phyloP scores from a whole-genome alignment of 2,888 invertebrate genomes.

The Automeris io region DNA sequence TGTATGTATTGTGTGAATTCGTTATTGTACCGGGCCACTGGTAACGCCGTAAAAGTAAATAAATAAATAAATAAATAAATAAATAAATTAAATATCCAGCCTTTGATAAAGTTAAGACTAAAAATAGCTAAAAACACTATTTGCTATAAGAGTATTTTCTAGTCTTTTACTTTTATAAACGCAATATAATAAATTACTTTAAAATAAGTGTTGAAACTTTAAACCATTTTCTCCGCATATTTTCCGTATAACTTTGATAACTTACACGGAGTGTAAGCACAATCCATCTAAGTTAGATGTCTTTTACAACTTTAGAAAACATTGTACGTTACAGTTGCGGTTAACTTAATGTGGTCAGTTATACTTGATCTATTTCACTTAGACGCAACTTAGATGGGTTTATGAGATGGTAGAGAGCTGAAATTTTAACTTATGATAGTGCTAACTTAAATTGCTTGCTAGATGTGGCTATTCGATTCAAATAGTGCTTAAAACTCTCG shows the following conservation, averaged over 20 bases:
- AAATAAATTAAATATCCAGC: too few relatives aligned
- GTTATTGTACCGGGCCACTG: too few relatives aligned
- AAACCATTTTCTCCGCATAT: not conserved
- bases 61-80: too few relatives aligned
- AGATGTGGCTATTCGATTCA: not conserved
- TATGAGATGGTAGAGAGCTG: slow-evolving; percentile 18
- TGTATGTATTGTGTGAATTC: too few relatives aligned
- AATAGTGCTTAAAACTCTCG: too few relatives aligned
- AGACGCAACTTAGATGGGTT: slow-evolving; percentile 36
- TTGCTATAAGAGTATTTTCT: too few relatives aligned
- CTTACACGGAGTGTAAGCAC: slow-evolving; percentile 40
- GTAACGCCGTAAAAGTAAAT: too few relatives aligned
- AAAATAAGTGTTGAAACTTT: not conserved
- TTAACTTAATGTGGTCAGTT: slow-evolving; percentile 47
- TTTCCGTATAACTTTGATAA: slow-evolving; percentile 14
- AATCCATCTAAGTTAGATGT: slow-evolving; percentile 56
- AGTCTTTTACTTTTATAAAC: too few relatives aligned
- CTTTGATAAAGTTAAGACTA: too few relatives aligned
- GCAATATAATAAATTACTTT: not conserved
- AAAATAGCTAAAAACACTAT: too few relatives aligned
- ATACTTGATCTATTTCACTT: slow-evolving; percentile 51
- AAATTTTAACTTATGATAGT: slow-evolving; percentile 7
- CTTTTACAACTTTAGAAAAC: slow-evolving; percentile 40
- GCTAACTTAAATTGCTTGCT: not conserved
- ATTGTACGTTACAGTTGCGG: slow-evolving; percentile 34